Evolutionary conservation across 2,888 invertebrate genomes (phyloP).

Genomic region (Polyploca ridens): DNA sequence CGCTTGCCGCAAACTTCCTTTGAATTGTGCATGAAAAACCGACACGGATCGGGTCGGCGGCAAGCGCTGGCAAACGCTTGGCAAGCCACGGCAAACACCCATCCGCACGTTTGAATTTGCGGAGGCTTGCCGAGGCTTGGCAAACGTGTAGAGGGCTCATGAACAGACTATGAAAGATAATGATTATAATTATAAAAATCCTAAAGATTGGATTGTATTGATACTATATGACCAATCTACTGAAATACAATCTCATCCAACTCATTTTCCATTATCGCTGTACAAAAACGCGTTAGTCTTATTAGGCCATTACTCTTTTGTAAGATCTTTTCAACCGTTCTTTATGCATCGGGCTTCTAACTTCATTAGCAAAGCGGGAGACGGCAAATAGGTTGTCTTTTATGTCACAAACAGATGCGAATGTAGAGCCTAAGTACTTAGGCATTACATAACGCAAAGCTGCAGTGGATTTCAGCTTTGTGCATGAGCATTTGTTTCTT

Average conservation of each 20-base stretch:
- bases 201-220: too few species aligned
- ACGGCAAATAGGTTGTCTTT: slow-evolving; percentile 8
- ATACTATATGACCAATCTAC: not conserved
- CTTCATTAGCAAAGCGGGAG: slow-evolving; percentile 9
- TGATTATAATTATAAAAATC: too few species aligned
- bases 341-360: slow-evolving; percentile 7
- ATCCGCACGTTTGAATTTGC: too few species aligned
- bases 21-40: too few species aligned
- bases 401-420: slow-evolving; percentile 9
- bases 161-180: too few species aligned
- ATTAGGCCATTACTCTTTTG: slow-evolving; percentile 3
- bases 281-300: not conserved
- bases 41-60: too few species aligned
- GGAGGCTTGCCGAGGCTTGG: too few species aligned
- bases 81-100: too few species aligned
- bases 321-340: not conserved
- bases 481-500: not conserved
- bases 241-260: not conserved
- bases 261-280: not conserved
- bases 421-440: slow-evolving; percentile 6
- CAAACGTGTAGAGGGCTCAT: too few species aligned
- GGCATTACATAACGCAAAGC: not conserved
- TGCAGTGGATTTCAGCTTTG: not conserved
- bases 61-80: too few species aligned
- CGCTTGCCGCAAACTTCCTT: too few species aligned